A percentile compares a stretch with the other conserved stretches of the same genome.
These are phyloP conservation scores for Oncorhynchus kisutch DNA, from an alignment of 2,113 vertebrate genomes.

Conservation along the genomic window DNA sequence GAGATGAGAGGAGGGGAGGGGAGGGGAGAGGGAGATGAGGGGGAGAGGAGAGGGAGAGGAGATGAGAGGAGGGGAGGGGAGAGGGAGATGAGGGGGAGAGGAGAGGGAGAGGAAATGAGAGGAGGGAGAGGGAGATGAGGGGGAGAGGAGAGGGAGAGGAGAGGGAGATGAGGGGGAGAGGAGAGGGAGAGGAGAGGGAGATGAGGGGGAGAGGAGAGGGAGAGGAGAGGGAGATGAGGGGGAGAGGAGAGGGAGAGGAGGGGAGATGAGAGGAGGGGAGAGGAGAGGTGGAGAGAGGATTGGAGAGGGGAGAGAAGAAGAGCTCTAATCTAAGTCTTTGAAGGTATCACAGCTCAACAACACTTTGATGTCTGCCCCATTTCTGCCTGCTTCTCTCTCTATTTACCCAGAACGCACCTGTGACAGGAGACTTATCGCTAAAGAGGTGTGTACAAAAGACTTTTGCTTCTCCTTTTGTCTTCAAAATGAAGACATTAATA, in stretches of 20 bases:
- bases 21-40: not conserved
- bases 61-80: not conserved
- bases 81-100: no score
- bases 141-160: no score
- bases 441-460: slow-evolving; percentile 46
- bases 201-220: no score
- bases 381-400: slow-evolving; percentile 40
- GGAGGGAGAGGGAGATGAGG: no score
- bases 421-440: slow-evolving; percentile 35
- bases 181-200: no score
- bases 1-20: no score
- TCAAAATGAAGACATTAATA: not conserved
- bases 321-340: slow-evolving; percentile 47
- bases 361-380: slow-evolving; percentile 66
- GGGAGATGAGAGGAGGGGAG: slow-evolving; percentile 1
- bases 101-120: no score
- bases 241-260: no score
- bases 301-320: not conserved
- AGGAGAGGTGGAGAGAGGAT: not conserved
- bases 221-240: no score
- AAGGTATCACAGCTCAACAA: slow-evolving; percentile 55
- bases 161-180: no score
- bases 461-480: slow-evolving; percentile 24
- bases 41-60: no score
- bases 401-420: slow-evolving; percentile 38